A percentile compares a stretch with the other conserved stretches of the same genome.
phyloP scores from a whole-genome alignment of 2,113 vertebrate species.

The Balaenoptera acutorostrata region DNA sequence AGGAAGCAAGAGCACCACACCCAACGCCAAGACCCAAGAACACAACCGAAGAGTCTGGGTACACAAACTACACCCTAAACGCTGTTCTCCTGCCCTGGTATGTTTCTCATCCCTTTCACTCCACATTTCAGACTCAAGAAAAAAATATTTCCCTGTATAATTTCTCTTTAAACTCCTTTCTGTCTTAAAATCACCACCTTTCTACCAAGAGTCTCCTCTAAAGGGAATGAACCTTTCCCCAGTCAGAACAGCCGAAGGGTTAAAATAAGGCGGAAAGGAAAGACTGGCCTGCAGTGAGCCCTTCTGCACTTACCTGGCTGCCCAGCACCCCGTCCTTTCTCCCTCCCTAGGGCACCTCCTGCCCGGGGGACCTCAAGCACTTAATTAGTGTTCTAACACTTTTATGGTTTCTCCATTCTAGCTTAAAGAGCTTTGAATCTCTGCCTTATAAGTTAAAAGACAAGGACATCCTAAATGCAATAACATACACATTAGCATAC shows the following conservation, averaged over 20 bases:
- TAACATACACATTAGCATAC: neutral
- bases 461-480: neutral
- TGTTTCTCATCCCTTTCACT: neutral
- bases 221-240: neutral
- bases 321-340: neutral
- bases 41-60: neutral
- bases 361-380: neutral
- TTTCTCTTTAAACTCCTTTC: neutral
- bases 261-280: neutral
- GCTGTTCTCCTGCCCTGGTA: neutral
- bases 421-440: neutral
- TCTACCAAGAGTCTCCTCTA: neutral
- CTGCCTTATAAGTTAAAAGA: neutral
- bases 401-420: neutral
- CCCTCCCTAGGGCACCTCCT: neutral
- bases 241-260: neutral
- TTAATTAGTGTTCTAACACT: neutral
- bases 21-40: neutral
- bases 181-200: neutral
- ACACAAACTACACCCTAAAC: neutral
- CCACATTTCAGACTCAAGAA: neutral
- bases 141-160: neutral
- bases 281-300: neutral
- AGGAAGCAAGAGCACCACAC: neutral
- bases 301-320: neutral